Percentiles rank a stretch among this genome's conserved stretches.
phyloP scores from a whole-genome alignment of 1,140 invertebrate species.

The Maniola jurtina region DNA sequence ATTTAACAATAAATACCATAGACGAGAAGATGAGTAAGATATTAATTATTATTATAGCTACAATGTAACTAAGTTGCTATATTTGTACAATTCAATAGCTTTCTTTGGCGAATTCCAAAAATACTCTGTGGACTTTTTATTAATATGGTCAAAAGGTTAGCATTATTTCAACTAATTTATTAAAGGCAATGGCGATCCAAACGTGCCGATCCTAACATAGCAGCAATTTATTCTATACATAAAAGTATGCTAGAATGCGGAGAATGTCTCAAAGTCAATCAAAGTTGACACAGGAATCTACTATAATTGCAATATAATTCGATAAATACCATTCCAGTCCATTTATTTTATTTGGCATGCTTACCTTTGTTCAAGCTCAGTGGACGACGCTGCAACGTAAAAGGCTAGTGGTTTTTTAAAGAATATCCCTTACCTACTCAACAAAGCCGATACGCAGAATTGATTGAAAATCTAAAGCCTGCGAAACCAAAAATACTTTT shows the following conservation, averaged over 20 bases:
- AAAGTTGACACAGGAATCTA: conserved; percentile 26
- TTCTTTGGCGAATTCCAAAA: conserved; percentile 12
- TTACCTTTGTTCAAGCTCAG: conserved; percentile 22
- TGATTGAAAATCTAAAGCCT: conserved; percentile 13
- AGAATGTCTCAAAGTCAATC: conserved; percentile 32
- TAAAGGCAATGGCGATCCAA: conserved; percentile 17
- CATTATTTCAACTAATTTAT: conserved; percentile 22
- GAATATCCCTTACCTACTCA: conserved; percentile 13
- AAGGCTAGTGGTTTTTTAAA: conserved; percentile 26
- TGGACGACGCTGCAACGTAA: conserved; percentile 11
- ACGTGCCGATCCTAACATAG: conserved; percentile 19
- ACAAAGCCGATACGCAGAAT: conserved; percentile 5
- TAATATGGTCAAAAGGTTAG: conserved; percentile 12
- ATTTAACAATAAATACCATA: not conserved
- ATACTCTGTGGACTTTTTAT: not conserved
- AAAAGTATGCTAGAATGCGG: conserved; percentile 24
- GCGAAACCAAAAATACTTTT: conserved; percentile 15
- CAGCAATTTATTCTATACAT: conserved; percentile 18
- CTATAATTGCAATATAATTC: conserved; percentile 40
- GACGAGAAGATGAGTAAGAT: not conserved
- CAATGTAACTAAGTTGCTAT: not conserved
- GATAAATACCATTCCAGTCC: conserved; percentile 21
- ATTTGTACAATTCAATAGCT: not conserved
- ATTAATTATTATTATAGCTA: not conserved
- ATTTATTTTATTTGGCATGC: conserved; percentile 28